A percentile compares a stretch with the other conserved stretches of the same genome.
Evolutionary conservation across 2,113 vertebrate species (phyloP).

Genomic region (Nothobranchius kuhntae): DNA sequence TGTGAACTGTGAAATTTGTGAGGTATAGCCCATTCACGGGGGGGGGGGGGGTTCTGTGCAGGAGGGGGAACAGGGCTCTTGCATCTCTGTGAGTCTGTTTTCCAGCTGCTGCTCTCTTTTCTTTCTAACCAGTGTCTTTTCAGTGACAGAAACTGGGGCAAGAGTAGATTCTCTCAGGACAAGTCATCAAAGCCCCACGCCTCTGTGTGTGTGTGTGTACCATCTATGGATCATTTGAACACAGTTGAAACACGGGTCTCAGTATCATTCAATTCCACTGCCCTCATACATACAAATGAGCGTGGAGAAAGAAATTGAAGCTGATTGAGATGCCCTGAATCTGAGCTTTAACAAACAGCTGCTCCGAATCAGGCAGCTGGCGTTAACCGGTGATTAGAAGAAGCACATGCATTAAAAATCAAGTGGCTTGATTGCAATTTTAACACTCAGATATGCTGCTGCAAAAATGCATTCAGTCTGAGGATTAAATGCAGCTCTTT

Average conservation of each 20-base stretch:
- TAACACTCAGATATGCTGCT: conserved; percentile 25
- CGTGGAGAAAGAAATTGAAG: conserved; percentile 5
- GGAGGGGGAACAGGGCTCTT: conserved; percentile 12
- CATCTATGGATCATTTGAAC: conserved; percentile 45
- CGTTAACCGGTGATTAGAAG: conserved; percentile 34
- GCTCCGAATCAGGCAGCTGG: conserved; percentile 31
- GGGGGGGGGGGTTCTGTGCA: background rate
- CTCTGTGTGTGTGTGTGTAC: conserved; percentile 21
- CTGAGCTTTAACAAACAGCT: conserved; percentile 19
- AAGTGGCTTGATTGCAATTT: conserved; percentile 1
- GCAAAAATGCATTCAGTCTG: conserved; percentile 41
- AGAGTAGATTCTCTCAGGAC: conserved; percentile 66
- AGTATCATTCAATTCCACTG: conserved; percentile 20
- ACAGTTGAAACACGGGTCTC: conserved; percentile 53
- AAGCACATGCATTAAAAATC: conserved; percentile 12
- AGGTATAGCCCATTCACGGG: conserved; percentile 24
- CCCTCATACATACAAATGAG: conserved; percentile 32
- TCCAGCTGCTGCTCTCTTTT: conserved; percentile 64
- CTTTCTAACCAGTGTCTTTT: conserved; percentile 38
- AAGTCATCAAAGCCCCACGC: conserved; percentile 56
- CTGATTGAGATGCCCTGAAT: conserved; percentile 21
- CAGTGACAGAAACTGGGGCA: conserved; percentile 65
- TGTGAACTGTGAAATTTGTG: conserved; percentile 71
- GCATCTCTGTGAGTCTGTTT: conserved; percentile 47
- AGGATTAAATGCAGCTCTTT: conserved; percentile 19